Percentiles rank a stretch among this genome's conserved stretches.
Conservation (phyloP, 2,797 vertebrate genomes). For the Acanthornis magna region DNA sequence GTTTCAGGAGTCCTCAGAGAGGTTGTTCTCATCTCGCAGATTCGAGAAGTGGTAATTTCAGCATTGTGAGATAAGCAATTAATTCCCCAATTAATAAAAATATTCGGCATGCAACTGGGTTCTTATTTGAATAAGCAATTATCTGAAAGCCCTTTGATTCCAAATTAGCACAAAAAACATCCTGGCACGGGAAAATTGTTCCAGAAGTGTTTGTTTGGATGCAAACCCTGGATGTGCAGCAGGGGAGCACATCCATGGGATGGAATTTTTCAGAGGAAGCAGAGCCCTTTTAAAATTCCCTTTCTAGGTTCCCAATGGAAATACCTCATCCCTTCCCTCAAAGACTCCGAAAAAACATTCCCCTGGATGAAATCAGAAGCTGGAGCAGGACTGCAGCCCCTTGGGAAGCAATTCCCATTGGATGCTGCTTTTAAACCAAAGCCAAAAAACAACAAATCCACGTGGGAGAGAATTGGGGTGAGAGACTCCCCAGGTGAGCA, state of each 20-base stretch:
- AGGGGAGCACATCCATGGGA: fast-evolving
- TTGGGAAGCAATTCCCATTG: fast-evolving
- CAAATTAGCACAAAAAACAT: neutral
- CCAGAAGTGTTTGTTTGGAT: neutral
- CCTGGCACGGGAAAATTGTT: neutral
- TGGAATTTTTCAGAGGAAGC: fast-evolving
- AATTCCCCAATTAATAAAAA: constrained; percentile 40
- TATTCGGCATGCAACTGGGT: neutral
- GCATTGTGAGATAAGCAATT: neutral
- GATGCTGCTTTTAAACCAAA: neutral
- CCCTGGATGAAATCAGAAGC: fast-evolving
- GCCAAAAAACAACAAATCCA: neutral
- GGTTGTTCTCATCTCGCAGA: neutral
- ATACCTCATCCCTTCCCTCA: neutral
- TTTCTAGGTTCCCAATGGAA: fast-evolving
- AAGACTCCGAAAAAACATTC: neutral
- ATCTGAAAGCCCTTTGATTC: constrained; percentile 12
- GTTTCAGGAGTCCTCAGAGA: neutral
- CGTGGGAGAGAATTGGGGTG: fast-evolving
- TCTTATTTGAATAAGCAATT: constrained; percentile 32
- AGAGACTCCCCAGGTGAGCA: neutral
- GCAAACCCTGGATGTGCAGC: neutral
- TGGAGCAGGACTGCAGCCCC: neutral
- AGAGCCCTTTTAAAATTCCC: neutral
- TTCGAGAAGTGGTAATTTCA: neutral